These are phyloP conservation scores for Scolopax mira DNA, from an alignment of 2,113 vertebrate genomes.

Conservation along the genomic window DNA sequence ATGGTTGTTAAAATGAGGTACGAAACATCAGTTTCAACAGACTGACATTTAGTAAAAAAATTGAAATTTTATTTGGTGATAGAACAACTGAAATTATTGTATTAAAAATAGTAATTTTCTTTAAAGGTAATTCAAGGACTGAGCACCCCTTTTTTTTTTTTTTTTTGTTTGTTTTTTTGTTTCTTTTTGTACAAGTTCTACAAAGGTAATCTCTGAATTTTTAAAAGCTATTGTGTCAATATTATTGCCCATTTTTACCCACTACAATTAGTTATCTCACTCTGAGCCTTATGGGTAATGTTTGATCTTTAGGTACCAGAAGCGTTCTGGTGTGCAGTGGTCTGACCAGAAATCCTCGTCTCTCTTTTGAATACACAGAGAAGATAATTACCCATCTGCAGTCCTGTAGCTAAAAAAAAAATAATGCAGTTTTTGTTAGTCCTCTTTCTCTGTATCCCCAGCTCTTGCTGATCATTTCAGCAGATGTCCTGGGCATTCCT, in stretches of 20 bases:
- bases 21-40: background rate
- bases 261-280: background rate
- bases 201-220: background rate
- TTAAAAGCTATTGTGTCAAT: background rate
- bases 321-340: background rate
- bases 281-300: background rate
- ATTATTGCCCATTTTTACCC: background rate
- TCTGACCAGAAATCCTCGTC: background rate
- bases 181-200: background rate
- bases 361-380: background rate
- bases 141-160: background rate
- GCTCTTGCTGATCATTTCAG: background rate
- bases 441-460: background rate
- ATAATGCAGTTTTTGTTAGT: background rate
- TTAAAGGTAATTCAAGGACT: background rate
- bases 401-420: background rate
- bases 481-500: background rate
- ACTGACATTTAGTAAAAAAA: background rate
- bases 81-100: background rate
- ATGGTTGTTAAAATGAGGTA: background rate
- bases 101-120: background rate
- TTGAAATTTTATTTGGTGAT: background rate
- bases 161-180: too few relatives aligned
- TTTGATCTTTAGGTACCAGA: background rate
- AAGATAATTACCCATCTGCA: background rate